Evolutionary conservation across 1,140 invertebrate genomes (phyloP), one percentile per base, ranked within the genome.

Genomic region (Druon quercuslanigerum): DNA sequence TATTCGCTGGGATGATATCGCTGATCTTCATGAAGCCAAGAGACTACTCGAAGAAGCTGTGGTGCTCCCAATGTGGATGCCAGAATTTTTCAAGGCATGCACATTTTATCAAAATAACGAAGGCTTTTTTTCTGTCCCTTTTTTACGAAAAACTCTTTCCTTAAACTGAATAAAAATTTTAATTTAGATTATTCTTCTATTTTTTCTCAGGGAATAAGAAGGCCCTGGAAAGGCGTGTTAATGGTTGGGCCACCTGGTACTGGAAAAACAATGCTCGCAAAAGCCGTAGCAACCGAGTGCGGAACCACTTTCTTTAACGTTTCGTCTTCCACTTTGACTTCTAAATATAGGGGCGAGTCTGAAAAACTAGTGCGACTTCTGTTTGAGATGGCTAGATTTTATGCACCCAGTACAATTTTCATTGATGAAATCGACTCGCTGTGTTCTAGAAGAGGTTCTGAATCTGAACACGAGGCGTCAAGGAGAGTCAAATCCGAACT

Each of bases 391-490:
- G 98, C 98, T 7, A 93, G 98, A 83, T 99, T 99, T 93, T 99
- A 99, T 93, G 98, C 99, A 72, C 99, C 99, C 16, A 98, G 97
- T 86, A 99, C 98, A 56, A 99, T 99, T 84, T 99, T 99, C 91
- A 98, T 99, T 77, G 99, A 99, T 92, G 99, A 99, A 94, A 99
- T 99, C 77, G 99, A 99, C 92, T 99, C 98, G 7, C 92, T 99
- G 71, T 99, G 98, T 91, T 99, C 98, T 1, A 94, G 97, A 81
- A 93, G 99, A 90, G 99, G 98, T 70, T 97, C 97, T 2, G 98
- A 99, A 88, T 97, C 96, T 19, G 99, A 99, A 90, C 98, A 99
- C 91, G 99, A 99, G 93, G 98, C 99, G 20, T 99, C 97, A 79
- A 92, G 99, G 72, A 93, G 99, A 86, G 98, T 99, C 9, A 99